Conservation (phyloP, 2,888 invertebrate genomes). For the Pseudoips prasinana region DNA sequence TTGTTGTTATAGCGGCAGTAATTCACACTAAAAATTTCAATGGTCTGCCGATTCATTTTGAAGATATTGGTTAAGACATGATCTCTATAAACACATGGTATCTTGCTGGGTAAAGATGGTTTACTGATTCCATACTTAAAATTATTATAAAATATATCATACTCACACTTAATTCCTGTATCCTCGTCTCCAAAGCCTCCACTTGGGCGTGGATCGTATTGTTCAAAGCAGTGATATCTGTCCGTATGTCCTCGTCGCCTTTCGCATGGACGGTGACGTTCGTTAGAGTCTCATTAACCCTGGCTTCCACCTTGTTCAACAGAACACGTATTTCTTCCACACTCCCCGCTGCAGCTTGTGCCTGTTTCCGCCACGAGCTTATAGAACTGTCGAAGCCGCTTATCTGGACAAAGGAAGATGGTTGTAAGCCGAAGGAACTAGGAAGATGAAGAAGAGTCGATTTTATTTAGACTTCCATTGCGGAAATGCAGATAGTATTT, state of each 20-base stretch:
- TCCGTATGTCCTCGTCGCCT: constrained; percentile 50
- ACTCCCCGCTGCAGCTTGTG: constrained; percentile 58
- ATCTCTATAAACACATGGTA: too few species aligned
- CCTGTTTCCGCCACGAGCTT: constrained; percentile 64
- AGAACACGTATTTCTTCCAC: constrained; percentile 64
- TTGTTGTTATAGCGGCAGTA: too few species aligned
- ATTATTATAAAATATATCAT: too few species aligned
- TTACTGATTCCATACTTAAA: too few species aligned
- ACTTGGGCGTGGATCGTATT: constrained; percentile 54
- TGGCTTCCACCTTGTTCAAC: constrained; percentile 57
- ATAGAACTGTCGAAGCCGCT: constrained; percentile 70
- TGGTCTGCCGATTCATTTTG: too few species aligned
- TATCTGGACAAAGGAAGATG: constrained; percentile 59
- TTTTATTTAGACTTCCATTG: too few species aligned
- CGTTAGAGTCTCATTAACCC: constrained; percentile 64
- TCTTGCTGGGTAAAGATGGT: too few species aligned
- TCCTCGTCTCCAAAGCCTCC: constrained; percentile 53
- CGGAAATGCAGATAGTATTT: too few species aligned
- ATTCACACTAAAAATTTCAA: too few species aligned
- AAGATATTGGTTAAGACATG: too few species aligned
- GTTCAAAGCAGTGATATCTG: constrained; percentile 51
- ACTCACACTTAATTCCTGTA: constrained; percentile 63
- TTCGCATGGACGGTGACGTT: constrained; percentile 54
- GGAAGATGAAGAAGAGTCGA: too few species aligned
- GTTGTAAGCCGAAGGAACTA: neutral